Conservation (phyloP, 2,113 vertebrate species). For the Protobothrops flavoviridis region DNA sequence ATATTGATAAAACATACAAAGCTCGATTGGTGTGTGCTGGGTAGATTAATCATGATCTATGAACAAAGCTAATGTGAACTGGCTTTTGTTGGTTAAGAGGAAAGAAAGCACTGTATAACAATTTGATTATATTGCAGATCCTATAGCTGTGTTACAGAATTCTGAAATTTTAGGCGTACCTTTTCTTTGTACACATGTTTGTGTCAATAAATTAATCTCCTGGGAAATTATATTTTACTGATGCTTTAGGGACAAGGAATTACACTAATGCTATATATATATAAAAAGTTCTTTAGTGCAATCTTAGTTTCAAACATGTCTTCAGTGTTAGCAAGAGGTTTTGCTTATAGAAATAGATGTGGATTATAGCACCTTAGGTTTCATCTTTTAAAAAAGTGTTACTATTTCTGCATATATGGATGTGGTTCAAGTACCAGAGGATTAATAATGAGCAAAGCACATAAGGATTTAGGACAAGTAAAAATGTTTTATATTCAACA, state of each 20-base stretch:
- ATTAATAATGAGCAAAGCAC: constrained; percentile 44
- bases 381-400: not conserved
- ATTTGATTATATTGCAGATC: not conserved
- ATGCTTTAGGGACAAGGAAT: not conserved
- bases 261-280: no score
- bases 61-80: not conserved
- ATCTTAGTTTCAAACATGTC: not conserved
- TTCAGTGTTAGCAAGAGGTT: not conserved
- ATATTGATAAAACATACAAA: not conserved
- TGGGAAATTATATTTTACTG: not conserved
- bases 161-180: not conserved
- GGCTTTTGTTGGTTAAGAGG: not conserved
- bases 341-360: not conserved
- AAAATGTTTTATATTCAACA: constrained; percentile 71
- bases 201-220: not conserved
- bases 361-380: not conserved
- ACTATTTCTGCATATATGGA: constrained; percentile 9
- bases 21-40: not conserved
- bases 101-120: not conserved
- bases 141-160: not conserved
- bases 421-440: not conserved
- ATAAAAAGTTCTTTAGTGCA: not conserved
- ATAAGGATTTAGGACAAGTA: constrained; percentile 61
- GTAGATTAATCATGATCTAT: not conserved
- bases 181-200: not conserved